phyloP scores from a whole-genome alignment of 2,113 vertebrate species.

The Ornithorhynchus anatinus region DNA sequence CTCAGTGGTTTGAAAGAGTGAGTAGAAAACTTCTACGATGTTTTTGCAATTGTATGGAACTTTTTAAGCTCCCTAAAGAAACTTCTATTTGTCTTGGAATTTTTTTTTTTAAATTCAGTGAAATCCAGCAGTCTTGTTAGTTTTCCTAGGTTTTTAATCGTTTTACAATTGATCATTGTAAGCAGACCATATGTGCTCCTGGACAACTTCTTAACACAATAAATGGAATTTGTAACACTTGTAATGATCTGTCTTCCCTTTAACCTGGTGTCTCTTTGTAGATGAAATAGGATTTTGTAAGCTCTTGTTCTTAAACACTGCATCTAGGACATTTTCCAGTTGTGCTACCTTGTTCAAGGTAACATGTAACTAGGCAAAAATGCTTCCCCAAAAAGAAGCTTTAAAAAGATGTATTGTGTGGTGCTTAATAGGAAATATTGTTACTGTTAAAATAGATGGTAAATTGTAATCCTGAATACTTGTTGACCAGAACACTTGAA shows the following conservation, averaged over 20 bases:
- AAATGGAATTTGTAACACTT: slow-evolving; percentile 37
- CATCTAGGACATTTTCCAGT: slow-evolving; percentile 35
- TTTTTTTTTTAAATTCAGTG: slow-evolving; percentile 8
- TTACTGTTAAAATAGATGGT: slow-evolving; percentile 47
- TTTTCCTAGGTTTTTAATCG: slow-evolving; percentile 30
- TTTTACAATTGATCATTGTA: slow-evolving; percentile 53
- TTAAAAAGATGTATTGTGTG: slow-evolving; percentile 48
- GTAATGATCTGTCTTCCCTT: slow-evolving; percentile 5
- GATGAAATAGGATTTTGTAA: slow-evolving; percentile 53
- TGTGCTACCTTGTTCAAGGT: slow-evolving; percentile 50
- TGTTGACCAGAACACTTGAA: slow-evolving; percentile 29
- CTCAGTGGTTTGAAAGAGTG: no score
- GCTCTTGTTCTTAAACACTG: slow-evolving; percentile 38
- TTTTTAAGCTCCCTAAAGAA: neutral
- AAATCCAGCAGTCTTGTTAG: slow-evolving; percentile 2
- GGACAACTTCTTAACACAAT: slow-evolving; percentile 47
- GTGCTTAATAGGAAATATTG: slow-evolving; percentile 49
- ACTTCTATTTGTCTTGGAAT: slow-evolving; percentile 11
- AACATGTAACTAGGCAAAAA: slow-evolving; percentile 33
- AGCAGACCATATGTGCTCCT: slow-evolving; percentile 32
- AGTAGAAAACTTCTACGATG: no score
- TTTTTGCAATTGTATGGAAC: no score
- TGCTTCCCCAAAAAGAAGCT: slow-evolving; percentile 36
- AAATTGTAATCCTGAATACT: slow-evolving; percentile 53
- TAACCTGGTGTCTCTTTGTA: slow-evolving; percentile 45